phyloP scores from a whole-genome alignment of 1,140 invertebrate species.

The Oscheius sp. region DNA sequence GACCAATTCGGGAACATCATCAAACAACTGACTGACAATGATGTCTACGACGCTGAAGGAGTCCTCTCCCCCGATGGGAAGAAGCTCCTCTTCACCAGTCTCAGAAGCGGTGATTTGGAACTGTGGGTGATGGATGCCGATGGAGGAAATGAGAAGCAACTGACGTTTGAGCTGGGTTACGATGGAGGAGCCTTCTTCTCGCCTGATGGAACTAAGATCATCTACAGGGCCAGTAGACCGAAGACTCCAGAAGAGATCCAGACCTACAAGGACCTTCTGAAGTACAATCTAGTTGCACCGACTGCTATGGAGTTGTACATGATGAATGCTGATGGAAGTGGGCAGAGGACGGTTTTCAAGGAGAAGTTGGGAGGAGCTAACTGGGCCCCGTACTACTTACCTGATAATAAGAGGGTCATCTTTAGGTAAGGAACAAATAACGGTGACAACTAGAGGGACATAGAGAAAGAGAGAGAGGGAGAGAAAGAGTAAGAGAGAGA shows the following conservation, averaged over 20 bases:
- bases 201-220: constrained; percentile 45
- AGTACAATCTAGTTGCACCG: constrained; percentile 44
- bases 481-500: no score
- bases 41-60: constrained; percentile 51
- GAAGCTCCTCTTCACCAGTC: constrained; percentile 44
- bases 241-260: constrained; percentile 40
- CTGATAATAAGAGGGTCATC: constrained; percentile 44
- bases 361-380: constrained; percentile 44
- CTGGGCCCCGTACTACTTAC: constrained; percentile 51
- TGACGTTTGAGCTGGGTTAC: constrained; percentile 39
- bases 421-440: background rate
- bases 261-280: constrained; percentile 38
- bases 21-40: constrained; percentile 40
- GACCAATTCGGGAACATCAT: constrained; percentile 47
- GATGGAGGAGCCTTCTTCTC: constrained; percentile 53
- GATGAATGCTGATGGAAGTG: constrained; percentile 36
- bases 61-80: constrained; percentile 40
- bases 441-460: background rate
- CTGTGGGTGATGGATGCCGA: constrained; percentile 44
- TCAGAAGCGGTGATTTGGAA: constrained; percentile 45
- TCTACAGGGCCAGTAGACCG: constrained; percentile 48
- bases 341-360: constrained; percentile 33
- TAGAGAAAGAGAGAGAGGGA: no score
- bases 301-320: constrained; percentile 46
- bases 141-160: constrained; percentile 36